A percentile compares a stretch with the other conserved stretches of the same genome.
These are phyloP conservation scores for Hirtodrosophila duncani DNA, from an alignment of 2,888 invertebrate genomes.

Conservation along the genomic window DNA sequence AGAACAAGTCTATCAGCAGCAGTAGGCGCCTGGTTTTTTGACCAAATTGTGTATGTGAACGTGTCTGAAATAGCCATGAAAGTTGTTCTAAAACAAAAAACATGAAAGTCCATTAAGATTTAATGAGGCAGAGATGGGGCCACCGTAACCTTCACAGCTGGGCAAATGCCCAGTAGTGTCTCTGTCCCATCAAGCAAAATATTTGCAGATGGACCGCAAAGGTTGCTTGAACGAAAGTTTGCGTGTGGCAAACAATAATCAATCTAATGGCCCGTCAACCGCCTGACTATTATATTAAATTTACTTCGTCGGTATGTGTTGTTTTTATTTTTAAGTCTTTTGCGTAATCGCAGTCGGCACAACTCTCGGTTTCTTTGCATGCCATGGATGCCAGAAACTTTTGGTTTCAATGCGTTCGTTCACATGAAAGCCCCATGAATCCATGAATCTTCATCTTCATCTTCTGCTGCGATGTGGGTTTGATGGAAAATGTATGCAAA, in stretches of 20 bases:
- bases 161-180: too few species aligned
- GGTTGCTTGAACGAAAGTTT: slow-evolving; percentile 48
- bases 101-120: slow-evolving; percentile 18
- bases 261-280: slow-evolving; percentile 44
- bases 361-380: slow-evolving; percentile 48
- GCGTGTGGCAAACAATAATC: slow-evolving; percentile 39
- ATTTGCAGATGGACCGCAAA: too few species aligned
- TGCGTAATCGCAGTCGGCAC: slow-evolving; percentile 47
- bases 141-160: slow-evolving; percentile 17
- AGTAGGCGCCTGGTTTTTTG: slow-evolving; percentile 18
- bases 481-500: slow-evolving; percentile 39
- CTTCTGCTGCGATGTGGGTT: slow-evolving; percentile 7
- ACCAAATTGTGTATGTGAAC: slow-evolving; percentile 22
- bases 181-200: slow-evolving; percentile 3
- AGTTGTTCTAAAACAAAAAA: slow-evolving; percentile 39
- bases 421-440: slow-evolving; percentile 44
- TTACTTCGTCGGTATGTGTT: too few species aligned
- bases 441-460: too few species aligned
- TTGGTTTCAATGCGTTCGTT: slow-evolving; percentile 66
- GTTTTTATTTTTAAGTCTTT: slow-evolving; percentile 53
- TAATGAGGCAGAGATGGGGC: slow-evolving; percentile 20
- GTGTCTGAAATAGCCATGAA: slow-evolving; percentile 38
- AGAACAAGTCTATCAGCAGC: slow-evolving; percentile 37
- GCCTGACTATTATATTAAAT: slow-evolving; percentile 27
- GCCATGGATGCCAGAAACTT: slow-evolving; percentile 33